These are phyloP conservation scores for Pachycephala philippinensis DNA, from an alignment of 2,113 vertebrate species.

Conservation along the genomic window DNA sequence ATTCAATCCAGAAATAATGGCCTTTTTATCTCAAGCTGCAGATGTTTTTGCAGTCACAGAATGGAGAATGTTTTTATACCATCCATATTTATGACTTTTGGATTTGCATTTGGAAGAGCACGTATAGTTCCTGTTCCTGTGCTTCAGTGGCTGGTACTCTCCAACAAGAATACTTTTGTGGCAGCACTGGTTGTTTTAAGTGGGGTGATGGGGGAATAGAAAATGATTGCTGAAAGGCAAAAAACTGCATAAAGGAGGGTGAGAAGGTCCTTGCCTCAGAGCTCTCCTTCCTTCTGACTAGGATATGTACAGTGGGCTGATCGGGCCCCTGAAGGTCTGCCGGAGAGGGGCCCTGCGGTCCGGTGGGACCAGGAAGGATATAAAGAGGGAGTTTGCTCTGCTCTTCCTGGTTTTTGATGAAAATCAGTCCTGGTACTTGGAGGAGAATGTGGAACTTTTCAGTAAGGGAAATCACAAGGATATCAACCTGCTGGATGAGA, in stretches of 20 bases:
- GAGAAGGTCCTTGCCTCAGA: neutral
- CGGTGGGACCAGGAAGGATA: slow-evolving; percentile 53
- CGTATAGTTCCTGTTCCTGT: neutral
- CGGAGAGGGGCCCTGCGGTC: slow-evolving; percentile 53
- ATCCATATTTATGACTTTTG: neutral
- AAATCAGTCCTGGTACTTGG: slow-evolving; percentile 78
- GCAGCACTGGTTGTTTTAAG: neutral
- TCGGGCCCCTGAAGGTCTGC: slow-evolving; percentile 74
- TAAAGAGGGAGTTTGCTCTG: slow-evolving; percentile 75
- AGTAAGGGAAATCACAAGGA: neutral
- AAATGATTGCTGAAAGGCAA: neutral
- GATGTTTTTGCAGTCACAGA: neutral
- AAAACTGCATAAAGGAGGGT: neutral
- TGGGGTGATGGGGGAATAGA: neutral
- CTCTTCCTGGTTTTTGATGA: slow-evolving; percentile 80
- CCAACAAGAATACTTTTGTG: neutral
- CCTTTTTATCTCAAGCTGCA: neutral
- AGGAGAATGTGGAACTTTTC: slow-evolving; percentile 68
- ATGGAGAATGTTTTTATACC: neutral
- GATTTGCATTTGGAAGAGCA: neutral
- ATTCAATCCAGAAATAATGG: neutral
- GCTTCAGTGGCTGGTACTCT: neutral
- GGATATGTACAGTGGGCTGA: slow-evolving; percentile 76
- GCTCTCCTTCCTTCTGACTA: neutral
- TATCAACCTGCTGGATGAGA: slow-evolving; percentile 47